Conservation (phyloP, 2,888 invertebrate genomes). For the Perizoma flavofasciatum region DNA sequence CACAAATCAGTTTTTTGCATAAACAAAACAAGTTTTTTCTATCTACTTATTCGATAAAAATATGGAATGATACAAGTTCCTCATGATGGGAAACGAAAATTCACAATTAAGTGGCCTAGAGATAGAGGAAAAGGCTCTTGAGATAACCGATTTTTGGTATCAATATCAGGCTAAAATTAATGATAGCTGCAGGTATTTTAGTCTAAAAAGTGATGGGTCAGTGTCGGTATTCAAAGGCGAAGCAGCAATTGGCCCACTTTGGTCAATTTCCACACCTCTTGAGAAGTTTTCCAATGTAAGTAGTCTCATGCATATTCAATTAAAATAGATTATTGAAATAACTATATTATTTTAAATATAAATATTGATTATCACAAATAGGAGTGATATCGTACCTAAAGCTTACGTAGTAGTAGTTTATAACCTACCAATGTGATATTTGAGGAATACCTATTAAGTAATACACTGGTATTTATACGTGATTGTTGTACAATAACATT, state of each 20-base stretch:
- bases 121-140: slow-evolving; percentile 89
- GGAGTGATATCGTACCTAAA: too few species aligned
- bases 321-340: too few species aligned
- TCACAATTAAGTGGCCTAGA: slow-evolving; percentile 88
- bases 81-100: slow-evolving; percentile 90
- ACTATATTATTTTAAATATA: too few species aligned
- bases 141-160: slow-evolving; percentile 91
- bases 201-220: slow-evolving; percentile 81
- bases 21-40: too few species aligned
- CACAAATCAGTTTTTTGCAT: too few species aligned
- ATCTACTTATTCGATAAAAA: slow-evolving; percentile 1
- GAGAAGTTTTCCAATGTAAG: slow-evolving; percentile 91
- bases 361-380: too few species aligned
- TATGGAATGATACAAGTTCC: slow-evolving; percentile 22
- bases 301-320: slow-evolving; percentile 23
- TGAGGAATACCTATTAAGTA: too few species aligned
- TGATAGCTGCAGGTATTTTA: slow-evolving; percentile 81
- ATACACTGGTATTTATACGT: too few species aligned
- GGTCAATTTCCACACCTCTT: slow-evolving; percentile 87
- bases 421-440: too few species aligned
- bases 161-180: slow-evolving; percentile 86
- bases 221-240: slow-evolving; percentile 91
- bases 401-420: too few species aligned
- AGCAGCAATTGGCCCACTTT: slow-evolving; percentile 86
- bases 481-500: too few species aligned